phyloP scores from a whole-genome alignment of 1,140 invertebrate species.

The Brachionus rubens region DNA sequence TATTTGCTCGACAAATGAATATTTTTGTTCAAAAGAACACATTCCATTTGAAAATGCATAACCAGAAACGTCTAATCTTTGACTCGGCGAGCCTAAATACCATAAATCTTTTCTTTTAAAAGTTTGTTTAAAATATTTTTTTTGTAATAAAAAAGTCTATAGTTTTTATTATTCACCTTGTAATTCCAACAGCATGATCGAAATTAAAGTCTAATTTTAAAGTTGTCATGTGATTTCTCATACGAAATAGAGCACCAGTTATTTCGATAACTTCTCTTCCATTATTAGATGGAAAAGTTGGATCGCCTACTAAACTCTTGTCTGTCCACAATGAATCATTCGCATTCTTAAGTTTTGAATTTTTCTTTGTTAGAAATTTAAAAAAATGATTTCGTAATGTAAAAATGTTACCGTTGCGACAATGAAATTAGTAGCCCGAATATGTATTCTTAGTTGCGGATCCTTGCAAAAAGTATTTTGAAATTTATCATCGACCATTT shows the following conservation, averaged over 20 bases:
- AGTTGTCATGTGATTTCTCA: too few species aligned
- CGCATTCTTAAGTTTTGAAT: neutral
- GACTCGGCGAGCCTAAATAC: too few species aligned
- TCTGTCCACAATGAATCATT: neutral
- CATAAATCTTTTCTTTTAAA: too few species aligned
- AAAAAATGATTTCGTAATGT: neutral
- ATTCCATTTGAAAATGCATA: too few species aligned
- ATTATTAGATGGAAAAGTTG: neutral
- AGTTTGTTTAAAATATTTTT: too few species aligned
- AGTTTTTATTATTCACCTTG: too few species aligned
- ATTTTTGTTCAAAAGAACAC: too few species aligned
- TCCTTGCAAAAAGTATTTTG: neutral
- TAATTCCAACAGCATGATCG: too few species aligned
- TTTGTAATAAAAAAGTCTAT: too few species aligned
- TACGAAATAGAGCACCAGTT: neutral
- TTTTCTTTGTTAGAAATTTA: neutral
- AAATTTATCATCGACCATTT: neutral
- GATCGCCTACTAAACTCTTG: neutral
- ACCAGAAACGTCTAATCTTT: too few species aligned
- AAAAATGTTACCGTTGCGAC: neutral
- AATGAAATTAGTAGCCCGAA: neutral
- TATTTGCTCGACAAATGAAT: too few species aligned
- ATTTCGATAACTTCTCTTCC: neutral
- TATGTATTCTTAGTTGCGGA: slow-evolving; percentile 4
- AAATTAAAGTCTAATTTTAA: too few species aligned